phyloP scores from a whole-genome alignment of 2,888 invertebrate species.

The Synanthedon andrenaeformis region DNA sequence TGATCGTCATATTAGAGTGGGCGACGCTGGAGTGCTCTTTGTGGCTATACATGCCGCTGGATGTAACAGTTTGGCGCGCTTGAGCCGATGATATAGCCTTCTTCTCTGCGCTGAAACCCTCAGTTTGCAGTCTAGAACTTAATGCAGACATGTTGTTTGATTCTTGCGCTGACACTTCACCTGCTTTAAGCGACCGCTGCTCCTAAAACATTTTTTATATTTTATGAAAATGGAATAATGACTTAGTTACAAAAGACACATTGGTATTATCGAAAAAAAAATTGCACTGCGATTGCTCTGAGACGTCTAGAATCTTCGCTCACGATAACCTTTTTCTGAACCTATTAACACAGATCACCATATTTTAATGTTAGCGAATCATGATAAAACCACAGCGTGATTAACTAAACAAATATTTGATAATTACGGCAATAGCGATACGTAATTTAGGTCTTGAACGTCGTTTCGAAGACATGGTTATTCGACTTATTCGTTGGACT shows the following conservation, averaged over 20 bases:
- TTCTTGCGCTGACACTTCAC: constrained; percentile 87
- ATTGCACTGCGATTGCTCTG: constrained; percentile 4
- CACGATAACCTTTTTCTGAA: constrained; percentile 12
- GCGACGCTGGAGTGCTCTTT: constrained; percentile 77
- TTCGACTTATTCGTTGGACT: constrained; percentile 21
- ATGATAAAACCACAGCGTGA: constrained; percentile 27
- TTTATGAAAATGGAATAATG: not conserved
- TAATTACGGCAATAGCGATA: constrained; percentile 57
- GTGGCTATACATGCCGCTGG: constrained; percentile 82
- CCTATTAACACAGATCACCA: constrained; percentile 38
- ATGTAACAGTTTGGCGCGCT: constrained; percentile 83
- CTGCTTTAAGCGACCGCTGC: constrained; percentile 84
- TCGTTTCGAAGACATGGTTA: constrained; percentile 53
- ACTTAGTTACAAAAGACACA: too few relatives aligned
- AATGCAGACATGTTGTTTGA: constrained; percentile 87
- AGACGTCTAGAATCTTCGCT: not conserved
- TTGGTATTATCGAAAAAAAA: constrained; percentile 4
- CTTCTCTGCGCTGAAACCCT: constrained; percentile 88
- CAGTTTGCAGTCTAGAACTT: constrained; percentile 86
- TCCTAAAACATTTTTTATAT: constrained; percentile 72
- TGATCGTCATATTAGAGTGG: constrained; percentile 85
- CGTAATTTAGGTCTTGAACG: constrained; percentile 60
- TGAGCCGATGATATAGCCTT: constrained; percentile 79
- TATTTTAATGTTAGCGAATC: constrained; percentile 15
- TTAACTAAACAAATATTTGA: constrained; percentile 48